These are phyloP conservation scores for Girardinus metallicus DNA, from an alignment of 2,797 vertebrate species.

Conservation along the genomic window DNA sequence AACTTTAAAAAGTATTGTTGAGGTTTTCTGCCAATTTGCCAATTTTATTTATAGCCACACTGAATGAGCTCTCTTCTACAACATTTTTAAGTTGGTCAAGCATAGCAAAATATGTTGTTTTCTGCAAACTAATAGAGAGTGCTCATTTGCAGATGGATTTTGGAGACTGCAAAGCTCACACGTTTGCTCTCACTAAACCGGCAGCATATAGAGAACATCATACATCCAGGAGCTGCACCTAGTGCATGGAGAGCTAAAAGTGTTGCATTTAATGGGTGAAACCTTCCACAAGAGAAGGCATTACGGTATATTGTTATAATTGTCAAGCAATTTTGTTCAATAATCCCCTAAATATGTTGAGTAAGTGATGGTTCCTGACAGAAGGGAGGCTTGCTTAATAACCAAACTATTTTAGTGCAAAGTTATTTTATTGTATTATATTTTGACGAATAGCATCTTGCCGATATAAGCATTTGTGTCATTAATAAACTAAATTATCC, in stretches of 20 bases:
- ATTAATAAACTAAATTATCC: neutral
- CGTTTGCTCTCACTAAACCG: neutral
- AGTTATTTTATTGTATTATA: neutral
- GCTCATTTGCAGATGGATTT: neutral
- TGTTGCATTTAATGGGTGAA: neutral
- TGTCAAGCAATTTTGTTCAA: neutral
- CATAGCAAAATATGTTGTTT: neutral
- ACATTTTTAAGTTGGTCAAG: neutral
- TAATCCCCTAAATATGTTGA: slow-evolving; percentile 2
- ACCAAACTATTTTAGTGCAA: neutral
- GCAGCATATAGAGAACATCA: neutral
- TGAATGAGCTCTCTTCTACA: neutral
- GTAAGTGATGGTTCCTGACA: neutral
- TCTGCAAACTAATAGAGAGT: neutral
- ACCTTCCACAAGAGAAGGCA: neutral
- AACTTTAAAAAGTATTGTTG: neutral
- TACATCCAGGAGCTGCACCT: neutral
- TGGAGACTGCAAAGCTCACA: neutral
- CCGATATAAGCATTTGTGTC: neutral
- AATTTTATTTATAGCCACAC: neutral
- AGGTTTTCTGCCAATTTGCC: neutral
- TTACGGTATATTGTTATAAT: neutral
- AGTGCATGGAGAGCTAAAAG: neutral
- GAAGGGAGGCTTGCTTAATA: neutral
- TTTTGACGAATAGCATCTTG: neutral